These are phyloP conservation scores for Bergia sp. DNA, from an alignment of 92 coral and sea anemone species.

Conservation along the genomic window DNA sequence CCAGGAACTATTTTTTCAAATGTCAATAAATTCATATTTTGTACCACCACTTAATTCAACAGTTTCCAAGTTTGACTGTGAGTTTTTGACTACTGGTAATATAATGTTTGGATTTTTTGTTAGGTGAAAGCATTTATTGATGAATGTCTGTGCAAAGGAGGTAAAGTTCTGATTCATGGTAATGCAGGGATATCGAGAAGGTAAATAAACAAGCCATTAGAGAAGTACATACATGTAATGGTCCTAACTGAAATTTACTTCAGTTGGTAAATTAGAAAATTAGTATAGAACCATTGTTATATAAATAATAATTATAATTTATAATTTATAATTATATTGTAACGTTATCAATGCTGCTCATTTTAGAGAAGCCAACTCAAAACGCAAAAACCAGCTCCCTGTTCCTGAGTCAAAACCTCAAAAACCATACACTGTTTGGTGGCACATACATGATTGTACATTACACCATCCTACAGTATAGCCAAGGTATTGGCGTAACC, in stretches of 20 bases:
- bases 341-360: neutral
- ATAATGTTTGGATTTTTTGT: neutral
- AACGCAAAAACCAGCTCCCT: no score
- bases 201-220: constrained; percentile 31
- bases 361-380: no score
- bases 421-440: no score
- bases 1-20: no score
- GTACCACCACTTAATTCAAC: neutral
- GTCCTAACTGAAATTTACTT: no score
- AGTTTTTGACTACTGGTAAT: neutral
- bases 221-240: neutral
- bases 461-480: no score
- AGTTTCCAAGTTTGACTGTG: neutral
- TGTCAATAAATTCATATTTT: neutral
- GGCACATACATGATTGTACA: no score
- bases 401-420: no score
- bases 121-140: constrained; percentile 91
- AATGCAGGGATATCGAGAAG: constrained; percentile 99
- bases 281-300: neutral
- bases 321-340: no score
- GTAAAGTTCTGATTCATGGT: constrained; percentile 94
- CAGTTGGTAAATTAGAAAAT: no score
- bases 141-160: constrained; percentile 82
- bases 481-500: no score
- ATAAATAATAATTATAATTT: no score